phyloP scores from a whole-genome alignment of 2,888 invertebrate species.

The Helobdella robusta region DNA sequence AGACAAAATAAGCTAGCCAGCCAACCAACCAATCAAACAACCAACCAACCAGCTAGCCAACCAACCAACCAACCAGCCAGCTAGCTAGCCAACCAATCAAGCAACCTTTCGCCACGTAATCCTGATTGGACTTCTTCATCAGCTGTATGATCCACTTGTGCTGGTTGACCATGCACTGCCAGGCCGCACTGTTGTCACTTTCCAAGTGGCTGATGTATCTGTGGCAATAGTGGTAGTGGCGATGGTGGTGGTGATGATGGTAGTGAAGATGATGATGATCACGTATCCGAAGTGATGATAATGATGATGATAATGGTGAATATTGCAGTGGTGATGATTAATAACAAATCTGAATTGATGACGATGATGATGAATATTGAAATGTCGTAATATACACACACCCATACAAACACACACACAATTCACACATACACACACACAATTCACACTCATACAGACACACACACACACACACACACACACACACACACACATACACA shows the following conservation, averaged over 20 bases:
- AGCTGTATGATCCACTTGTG: slow-evolving; percentile 61
- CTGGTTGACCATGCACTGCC: slow-evolving; percentile 81
- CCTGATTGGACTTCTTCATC: slow-evolving; percentile 54
- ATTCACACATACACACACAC: not conserved
- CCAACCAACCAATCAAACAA: no score
- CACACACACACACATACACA: slow-evolving; percentile 3
- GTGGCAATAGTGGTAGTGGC: no score
- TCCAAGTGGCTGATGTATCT: slow-evolving; percentile 47
- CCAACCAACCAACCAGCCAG: no score
- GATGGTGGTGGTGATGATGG: no score
- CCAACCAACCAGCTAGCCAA: no score
- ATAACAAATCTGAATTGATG: no score
- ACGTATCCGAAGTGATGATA: no score
- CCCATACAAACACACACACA: not conserved
- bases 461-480: slow-evolving; percentile 3
- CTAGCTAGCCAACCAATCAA: not conserved
- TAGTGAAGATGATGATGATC: no score
- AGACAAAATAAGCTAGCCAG: no score
- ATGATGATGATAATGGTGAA: not conserved
- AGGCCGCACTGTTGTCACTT: slow-evolving; percentile 78
- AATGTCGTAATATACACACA: not conserved
- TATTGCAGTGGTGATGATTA: no score
- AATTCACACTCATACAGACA: not conserved
- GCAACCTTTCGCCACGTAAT: slow-evolving; percentile 53
- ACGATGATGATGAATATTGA: not conserved